phyloP scores from a whole-genome alignment of 2,113 vertebrate genomes.

The Alethe castanea region DNA sequence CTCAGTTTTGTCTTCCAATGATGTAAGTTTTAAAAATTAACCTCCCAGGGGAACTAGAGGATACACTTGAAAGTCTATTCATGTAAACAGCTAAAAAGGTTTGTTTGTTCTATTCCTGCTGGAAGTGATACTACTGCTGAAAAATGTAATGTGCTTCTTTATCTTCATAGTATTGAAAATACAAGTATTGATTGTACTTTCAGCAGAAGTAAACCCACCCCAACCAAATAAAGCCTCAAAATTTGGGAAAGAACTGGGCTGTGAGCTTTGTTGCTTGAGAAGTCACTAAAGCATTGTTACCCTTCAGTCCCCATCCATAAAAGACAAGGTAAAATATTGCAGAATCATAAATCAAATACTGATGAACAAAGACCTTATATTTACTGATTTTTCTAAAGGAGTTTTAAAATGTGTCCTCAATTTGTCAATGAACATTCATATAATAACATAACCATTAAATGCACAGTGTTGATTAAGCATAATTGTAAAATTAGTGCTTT shows the following conservation, averaged over 20 bases:
- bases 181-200: not conserved
- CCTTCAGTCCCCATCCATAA: not conserved
- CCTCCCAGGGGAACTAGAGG: not conserved
- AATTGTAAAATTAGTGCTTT: not conserved
- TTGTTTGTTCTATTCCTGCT: not conserved
- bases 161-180: not conserved
- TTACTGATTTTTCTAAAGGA: not conserved
- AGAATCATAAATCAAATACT: not conserved
- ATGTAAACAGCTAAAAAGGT: not conserved
- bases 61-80: not conserved
- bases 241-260: not conserved
- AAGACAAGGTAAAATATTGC: not conserved
- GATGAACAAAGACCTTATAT: not conserved
- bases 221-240: not conserved
- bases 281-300: not conserved
- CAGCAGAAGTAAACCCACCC: not conserved
- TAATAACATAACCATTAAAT: not conserved
- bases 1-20: not conserved
- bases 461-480: not conserved
- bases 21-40: slow-evolving; percentile 26
- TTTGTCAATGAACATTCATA: not conserved
- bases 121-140: slow-evolving; percentile 13
- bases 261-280: not conserved
- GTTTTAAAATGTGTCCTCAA: not conserved
- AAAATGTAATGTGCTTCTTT: not conserved